Evolutionary conservation across 2,888 invertebrate genomes (phyloP).

Genomic region (Aleiodes alternator): DNA sequence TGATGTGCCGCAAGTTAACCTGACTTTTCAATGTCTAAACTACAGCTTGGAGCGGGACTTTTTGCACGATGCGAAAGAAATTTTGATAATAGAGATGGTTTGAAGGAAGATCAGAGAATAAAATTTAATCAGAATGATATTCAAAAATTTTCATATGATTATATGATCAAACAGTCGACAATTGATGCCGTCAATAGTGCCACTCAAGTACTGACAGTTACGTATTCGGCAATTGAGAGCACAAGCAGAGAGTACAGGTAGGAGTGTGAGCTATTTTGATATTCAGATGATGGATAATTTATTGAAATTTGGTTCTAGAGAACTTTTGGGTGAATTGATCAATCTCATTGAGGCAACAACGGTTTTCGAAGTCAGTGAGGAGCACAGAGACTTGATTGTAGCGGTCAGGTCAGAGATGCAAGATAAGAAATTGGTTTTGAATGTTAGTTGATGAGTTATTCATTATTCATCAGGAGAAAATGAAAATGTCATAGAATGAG

Average conservation of each 20-base stretch:
- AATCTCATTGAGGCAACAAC: slow-evolving; percentile 65
- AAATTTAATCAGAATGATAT: slow-evolving; percentile 61
- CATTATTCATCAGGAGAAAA: background rate
- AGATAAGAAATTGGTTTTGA: slow-evolving; percentile 64
- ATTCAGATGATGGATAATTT: slow-evolving; percentile 14
- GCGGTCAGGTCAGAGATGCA: slow-evolving; percentile 64
- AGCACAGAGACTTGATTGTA: slow-evolving; percentile 68
- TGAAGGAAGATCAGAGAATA: slow-evolving; percentile 58
- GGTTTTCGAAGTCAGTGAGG: slow-evolving; percentile 61
- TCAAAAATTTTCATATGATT: slow-evolving; percentile 65
- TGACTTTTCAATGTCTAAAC: slow-evolving; percentile 42
- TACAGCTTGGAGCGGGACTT: slow-evolving; percentile 60
- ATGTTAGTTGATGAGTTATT: slow-evolving; percentile 56
- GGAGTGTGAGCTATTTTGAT: slow-evolving; percentile 16
- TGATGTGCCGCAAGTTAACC: slow-evolving; percentile 33
- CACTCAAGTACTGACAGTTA: slow-evolving; percentile 67
- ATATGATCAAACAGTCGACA: slow-evolving; percentile 69
- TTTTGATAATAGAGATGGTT: slow-evolving; percentile 47
- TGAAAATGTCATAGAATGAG: no score
- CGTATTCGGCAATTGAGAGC: slow-evolving; percentile 66
- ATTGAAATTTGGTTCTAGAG: slow-evolving; percentile 56
- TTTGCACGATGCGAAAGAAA: slow-evolving; percentile 57
- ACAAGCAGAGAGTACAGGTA: slow-evolving; percentile 70
- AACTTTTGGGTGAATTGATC: slow-evolving; percentile 63
- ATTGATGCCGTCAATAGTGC: slow-evolving; percentile 69